A percentile compares a stretch with the other conserved stretches of the same genome.
Conservation (phyloP, 1,140 invertebrate species). For the Idris sp. region DNA sequence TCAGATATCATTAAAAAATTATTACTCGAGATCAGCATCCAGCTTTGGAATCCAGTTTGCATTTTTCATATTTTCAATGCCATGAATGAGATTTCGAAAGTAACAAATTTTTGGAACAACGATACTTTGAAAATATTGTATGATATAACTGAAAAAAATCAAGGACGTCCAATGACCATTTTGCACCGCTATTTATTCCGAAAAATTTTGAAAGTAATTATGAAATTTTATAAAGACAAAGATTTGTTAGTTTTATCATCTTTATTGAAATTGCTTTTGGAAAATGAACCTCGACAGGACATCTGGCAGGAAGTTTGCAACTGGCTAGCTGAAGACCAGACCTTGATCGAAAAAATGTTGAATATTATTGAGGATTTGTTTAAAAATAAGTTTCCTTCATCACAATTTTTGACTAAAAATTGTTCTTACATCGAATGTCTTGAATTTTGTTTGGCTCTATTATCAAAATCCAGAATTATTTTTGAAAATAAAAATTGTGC, state of each 20-base stretch:
- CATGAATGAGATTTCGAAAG: not conserved
- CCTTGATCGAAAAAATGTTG: not conserved
- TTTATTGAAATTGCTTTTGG: constrained; percentile 8
- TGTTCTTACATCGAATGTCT: too few species aligned
- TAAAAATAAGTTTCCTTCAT: too few species aligned
- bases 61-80: constrained; percentile 10
- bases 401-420: too few species aligned
- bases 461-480: constrained; percentile 9
- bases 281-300: constrained; percentile 12
- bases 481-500: constrained; percentile 7
- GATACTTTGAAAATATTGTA: not conserved
- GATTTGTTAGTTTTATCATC: not conserved
- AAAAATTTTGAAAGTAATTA: constrained; percentile 4
- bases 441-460: too few species aligned
- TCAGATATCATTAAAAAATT: too few species aligned
- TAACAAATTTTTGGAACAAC: constrained; percentile 1
- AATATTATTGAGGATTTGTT: too few species aligned
- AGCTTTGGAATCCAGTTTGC: constrained; percentile 19
- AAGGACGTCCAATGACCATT: constrained; percentile 16
- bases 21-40: not conserved
- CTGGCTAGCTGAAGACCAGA: constrained; percentile 11
- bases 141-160: constrained; percentile 3
- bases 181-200: constrained; percentile 6
- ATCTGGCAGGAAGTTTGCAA: constrained; percentile 1
- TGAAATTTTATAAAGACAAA: constrained; percentile 10